Conservation (phyloP, 2,113 vertebrate species). For the Helogale parvula region DNA sequence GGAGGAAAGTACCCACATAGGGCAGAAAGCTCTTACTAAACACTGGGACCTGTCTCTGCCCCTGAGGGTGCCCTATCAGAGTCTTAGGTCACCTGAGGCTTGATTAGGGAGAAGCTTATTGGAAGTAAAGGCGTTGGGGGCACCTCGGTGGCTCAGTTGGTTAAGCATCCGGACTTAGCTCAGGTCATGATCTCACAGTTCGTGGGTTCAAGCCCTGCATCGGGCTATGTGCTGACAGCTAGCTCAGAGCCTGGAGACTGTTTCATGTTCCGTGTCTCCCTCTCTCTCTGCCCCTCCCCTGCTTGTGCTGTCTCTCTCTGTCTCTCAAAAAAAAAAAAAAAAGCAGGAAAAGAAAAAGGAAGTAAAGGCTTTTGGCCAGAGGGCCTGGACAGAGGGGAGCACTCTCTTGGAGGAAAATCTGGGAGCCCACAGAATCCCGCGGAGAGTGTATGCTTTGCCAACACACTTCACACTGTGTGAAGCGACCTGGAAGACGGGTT, state of each 20-base stretch:
- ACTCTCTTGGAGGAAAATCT: neutral
- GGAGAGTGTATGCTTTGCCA: neutral
- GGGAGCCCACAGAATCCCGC: neutral
- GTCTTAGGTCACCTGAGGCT: neutral
- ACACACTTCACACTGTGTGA: neutral
- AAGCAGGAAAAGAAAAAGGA: too few relatives aligned
- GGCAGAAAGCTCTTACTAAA: neutral
- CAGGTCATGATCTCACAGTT: too few relatives aligned
- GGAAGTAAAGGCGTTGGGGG: neutral
- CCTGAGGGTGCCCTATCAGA: neutral
- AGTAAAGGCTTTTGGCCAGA: neutral
- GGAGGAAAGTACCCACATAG: accelerated
- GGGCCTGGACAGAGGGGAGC: neutral
- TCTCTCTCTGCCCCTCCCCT: too few relatives aligned
- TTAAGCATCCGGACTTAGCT: too few relatives aligned
- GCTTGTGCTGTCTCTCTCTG: too few relatives aligned
- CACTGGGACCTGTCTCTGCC: neutral
- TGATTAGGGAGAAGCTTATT: neutral
- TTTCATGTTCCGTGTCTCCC: too few relatives aligned
- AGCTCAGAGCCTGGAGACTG: too few relatives aligned
- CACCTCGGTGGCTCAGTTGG: too few relatives aligned
- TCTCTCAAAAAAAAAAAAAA: too few relatives aligned
- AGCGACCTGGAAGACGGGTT: neutral
- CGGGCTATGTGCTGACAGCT: too few relatives aligned
- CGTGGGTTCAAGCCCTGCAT: too few relatives aligned